These are phyloP conservation scores for Sycophila sp. DNA, from an alignment of 1,140 invertebrate species.

Conservation along the genomic window DNA sequence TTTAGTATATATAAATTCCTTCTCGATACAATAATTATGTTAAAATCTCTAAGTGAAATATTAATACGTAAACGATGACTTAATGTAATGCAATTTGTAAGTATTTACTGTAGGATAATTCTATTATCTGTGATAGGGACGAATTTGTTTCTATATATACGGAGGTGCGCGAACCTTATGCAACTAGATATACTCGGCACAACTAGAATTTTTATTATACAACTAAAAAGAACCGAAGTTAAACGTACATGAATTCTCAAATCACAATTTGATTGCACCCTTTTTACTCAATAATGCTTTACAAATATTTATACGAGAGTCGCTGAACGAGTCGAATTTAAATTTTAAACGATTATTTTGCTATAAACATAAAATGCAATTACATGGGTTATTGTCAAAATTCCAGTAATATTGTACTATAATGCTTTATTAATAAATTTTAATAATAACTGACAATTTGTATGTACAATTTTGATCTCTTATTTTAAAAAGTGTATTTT, in stretches of 20 bases:
- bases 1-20: neutral
- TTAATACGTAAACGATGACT: neutral
- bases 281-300: neutral
- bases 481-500: neutral
- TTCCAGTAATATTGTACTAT: neutral
- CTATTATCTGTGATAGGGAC: neutral
- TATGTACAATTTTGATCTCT: neutral
- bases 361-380: neutral
- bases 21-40: neutral
- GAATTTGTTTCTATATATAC: neutral
- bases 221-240: neutral
- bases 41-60: too few relatives aligned
- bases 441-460: neutral
- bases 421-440: neutral
- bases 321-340: too few relatives aligned
- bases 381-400: too few relatives aligned
- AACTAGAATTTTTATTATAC: conserved; percentile 14
- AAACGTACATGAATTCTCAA: neutral
- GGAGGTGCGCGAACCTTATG: conserved; percentile 14
- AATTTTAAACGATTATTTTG: neutral
- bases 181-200: conserved; percentile 3
- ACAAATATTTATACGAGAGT: neutral
- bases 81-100: conserved; percentile 10
- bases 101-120: conserved; percentile 14
- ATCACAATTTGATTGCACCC: neutral